Evolutionary conservation across 2,797 vertebrate species (phyloP).

Genomic region (Acipenser oxyrinchus): DNA sequence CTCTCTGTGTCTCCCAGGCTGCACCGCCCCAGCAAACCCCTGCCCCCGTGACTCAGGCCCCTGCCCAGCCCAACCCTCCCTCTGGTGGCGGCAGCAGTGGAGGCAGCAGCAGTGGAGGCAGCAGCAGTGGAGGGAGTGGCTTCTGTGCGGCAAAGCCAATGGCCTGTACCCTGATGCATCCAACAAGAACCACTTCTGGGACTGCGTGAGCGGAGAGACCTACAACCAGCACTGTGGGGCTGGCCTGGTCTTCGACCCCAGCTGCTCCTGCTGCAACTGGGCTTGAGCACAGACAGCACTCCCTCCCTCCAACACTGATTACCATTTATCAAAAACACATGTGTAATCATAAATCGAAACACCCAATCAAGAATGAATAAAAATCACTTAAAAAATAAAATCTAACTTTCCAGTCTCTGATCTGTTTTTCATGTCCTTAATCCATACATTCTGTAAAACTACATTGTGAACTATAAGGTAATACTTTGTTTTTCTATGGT

Average conservation of each 20-base stretch:
- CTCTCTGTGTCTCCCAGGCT: constrained; percentile 24
- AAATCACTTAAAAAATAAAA: constrained; percentile 6
- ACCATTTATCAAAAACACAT: constrained; percentile 6
- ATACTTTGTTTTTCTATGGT: no score
- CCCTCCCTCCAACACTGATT: neutral
- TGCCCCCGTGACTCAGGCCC: constrained; percentile 23
- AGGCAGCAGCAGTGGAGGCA: no score
- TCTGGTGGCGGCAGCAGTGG: constrained; percentile 10
- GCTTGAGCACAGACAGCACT: constrained; percentile 16
- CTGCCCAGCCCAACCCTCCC: constrained; percentile 18
- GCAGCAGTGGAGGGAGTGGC: constrained; percentile 26
- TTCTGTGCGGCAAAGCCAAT: constrained; percentile 59
- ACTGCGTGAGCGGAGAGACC: constrained; percentile 39
- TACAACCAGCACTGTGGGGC: constrained; percentile 36
- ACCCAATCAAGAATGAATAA: constrained; percentile 14
- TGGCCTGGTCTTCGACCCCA: constrained; percentile 48
- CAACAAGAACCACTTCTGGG: constrained; percentile 53
- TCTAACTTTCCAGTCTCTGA: neutral
- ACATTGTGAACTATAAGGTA: no score
- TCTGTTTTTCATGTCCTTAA: neutral
- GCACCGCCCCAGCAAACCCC: constrained; percentile 14
- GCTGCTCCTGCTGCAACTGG: constrained; percentile 66
- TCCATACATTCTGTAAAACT: no score
- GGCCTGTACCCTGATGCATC: constrained; percentile 51
- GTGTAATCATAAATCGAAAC: constrained; percentile 4